Evolutionary conservation across 2,888 invertebrate species (phyloP), one percentile per base, ranked within the genome.

Genomic region (Meta bourneti): DNA sequence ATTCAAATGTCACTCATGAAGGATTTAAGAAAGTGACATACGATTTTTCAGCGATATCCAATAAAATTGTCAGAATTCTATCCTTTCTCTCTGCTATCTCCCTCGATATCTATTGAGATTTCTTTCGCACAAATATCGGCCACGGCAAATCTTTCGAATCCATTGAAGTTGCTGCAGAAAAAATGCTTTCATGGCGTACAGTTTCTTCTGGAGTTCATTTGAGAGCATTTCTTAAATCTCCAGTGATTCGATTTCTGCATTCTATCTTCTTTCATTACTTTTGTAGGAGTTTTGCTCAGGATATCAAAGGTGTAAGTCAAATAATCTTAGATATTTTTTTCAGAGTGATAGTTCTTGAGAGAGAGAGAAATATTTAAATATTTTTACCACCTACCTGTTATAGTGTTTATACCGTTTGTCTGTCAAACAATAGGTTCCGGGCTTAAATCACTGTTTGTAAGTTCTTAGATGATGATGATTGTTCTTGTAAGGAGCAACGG

Each of bases 1-100:
- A 77, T 87, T 54, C 84, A 78, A 77, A 84, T 79, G 84, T 90
- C 90, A 84, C 49, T 85, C 84, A 81, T 52, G 48, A 49, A 49
- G 19, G 61, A 79, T 74, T 81, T 54, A 74, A 80, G 75, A 88
- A 81, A 88, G 81, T 88, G 88, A 88, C 88, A 69, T 74, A 61
- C 69, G 90, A 84, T 90, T 84, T 79, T 90, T 77, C 74, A 80
- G 79, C 54, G 61, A 84, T 72, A 77, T 90, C 84, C 90, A 90
- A 90, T 90, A 78, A 84, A 90, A 80, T 84, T 74, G 84, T 85
- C 83, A 83, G 83, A 75, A 79, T 84, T 90, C 79, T 90, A 72
- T 90, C 74, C 79, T 20, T 61, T 82, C 70, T 70, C 54, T 51
- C 51, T 51, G 69, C 49, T 72, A 34, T 89, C 16, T 77, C 48